phyloP scores from a whole-genome alignment of 1,140 invertebrate species.

The Amyelois transitella region DNA sequence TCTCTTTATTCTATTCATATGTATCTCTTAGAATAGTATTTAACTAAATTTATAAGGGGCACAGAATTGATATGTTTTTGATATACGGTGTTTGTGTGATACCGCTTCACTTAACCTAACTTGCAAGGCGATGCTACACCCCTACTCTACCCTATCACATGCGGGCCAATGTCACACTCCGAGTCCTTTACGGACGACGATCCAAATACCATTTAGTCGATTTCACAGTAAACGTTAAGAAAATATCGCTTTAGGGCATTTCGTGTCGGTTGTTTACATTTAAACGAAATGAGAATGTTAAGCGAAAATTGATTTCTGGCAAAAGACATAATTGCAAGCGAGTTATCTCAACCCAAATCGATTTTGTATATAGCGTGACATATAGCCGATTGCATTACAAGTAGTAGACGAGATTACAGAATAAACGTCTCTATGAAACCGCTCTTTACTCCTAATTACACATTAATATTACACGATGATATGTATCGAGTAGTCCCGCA shows the following conservation, averaged over 20 bases:
- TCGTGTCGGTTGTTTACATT: constrained; percentile 12
- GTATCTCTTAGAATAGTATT: constrained; percentile 71
- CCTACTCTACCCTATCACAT: constrained; percentile 72
- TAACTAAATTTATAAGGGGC: constrained; percentile 74
- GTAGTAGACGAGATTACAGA: constrained; percentile 67
- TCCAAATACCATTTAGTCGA: constrained; percentile 48
- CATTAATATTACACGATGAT: constrained; percentile 73
- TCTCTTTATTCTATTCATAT: constrained; percentile 71
- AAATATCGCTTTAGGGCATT: constrained; percentile 28
- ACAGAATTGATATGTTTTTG: constrained; percentile 77
- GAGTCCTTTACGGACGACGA: constrained; percentile 24
- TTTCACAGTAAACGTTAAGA: constrained; percentile 50
- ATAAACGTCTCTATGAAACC: constrained; percentile 72
- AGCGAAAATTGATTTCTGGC: constrained; percentile 23
- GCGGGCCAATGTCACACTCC: constrained; percentile 68
- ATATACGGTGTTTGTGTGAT: constrained; percentile 74
- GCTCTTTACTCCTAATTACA: constrained; percentile 68
- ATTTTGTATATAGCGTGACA: constrained; percentile 58
- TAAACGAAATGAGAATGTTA: constrained; percentile 29
- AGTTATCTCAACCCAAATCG: constrained; percentile 38
- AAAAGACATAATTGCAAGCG: constrained; percentile 34
- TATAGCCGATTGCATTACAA: constrained; percentile 64
- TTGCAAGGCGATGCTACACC: constrained; percentile 73
- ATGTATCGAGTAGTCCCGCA: constrained; percentile 74
- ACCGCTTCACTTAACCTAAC: constrained; percentile 73